Percentiles rank a stretch among this genome's conserved stretches.
These are phyloP conservation scores for Apus apus DNA, from an alignment of 2,113 vertebrate genomes.

Conservation along the genomic window DNA sequence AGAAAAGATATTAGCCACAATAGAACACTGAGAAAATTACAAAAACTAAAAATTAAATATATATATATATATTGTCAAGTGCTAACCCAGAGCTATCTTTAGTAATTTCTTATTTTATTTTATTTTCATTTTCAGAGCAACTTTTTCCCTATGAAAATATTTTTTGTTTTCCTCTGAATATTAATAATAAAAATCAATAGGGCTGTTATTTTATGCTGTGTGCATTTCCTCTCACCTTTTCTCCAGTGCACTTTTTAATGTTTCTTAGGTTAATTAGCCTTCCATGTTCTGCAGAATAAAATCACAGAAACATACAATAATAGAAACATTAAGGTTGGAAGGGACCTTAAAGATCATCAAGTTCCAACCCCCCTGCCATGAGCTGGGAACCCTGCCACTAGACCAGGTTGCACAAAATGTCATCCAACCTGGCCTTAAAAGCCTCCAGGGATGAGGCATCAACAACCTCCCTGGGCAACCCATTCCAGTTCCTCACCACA, in stretches of 20 bases:
- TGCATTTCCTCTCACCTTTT: background rate
- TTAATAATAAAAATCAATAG: background rate
- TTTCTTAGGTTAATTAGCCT: background rate
- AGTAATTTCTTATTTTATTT: background rate
- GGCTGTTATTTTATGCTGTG: background rate
- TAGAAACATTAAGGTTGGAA: too few species aligned
- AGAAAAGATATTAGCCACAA: background rate
- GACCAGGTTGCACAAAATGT: too few species aligned
- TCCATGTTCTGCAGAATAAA: background rate
- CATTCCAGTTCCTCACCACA: too few species aligned
- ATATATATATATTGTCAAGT: background rate
- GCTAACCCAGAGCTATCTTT: background rate
- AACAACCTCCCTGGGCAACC: too few species aligned
- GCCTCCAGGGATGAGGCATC: too few species aligned
- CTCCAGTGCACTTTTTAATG: fast-evolving
- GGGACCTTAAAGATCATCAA: too few species aligned
- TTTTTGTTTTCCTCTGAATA: background rate
- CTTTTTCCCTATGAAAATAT: background rate
- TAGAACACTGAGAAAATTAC: background rate
- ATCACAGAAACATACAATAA: too few species aligned
- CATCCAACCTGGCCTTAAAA: too few species aligned
- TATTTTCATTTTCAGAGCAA: background rate
- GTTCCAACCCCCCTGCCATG: too few species aligned
- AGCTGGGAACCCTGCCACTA: too few species aligned
- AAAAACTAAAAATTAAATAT: background rate